Evolutionary conservation across 2,113 vertebrate species (phyloP), one percentile per base, ranked within the genome.

Genomic region (Syngnathus floridae): DNA sequence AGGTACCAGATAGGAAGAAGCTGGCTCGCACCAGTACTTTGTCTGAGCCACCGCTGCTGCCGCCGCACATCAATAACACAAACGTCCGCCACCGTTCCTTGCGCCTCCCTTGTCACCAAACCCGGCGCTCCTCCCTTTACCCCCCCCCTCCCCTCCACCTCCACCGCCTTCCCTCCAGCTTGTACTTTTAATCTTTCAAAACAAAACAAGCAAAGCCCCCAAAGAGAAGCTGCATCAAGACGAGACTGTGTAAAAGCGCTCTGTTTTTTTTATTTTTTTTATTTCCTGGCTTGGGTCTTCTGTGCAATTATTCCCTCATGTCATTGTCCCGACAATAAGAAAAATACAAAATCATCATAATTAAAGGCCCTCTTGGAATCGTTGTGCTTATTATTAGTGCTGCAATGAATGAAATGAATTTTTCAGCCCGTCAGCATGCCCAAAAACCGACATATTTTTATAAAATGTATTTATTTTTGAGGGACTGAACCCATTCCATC

Each of bases 151-250:
- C 37, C 49, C 36, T 41, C 13, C 62, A 46, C 63, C 56, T 55
- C 64, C 76, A 67, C 74, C 74, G 73, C 71, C 41, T 64, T 77
- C 81, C 78, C 75, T 83, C 76, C 71, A 69, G 78, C 81, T 72
- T 73, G 61, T 73, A 73, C 76, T 88, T 88, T 88, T 89, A 89
- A 89, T 91, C 85, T 89, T 84, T 83, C 73, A 84, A 88, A 90
- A 89, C 84, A 87, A 86, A 88, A 80, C 77, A 56, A 62, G 77
- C 71, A 68, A 71, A 72, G 76, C 71, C 73, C 73, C 78, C 81
- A 56, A 77, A 79, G 78, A 85, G 70, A 83, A 83, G 82, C 75
- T 60, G 80, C 82, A 85, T 82, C 84, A 82, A 86, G 84, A 67
- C 41, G 75, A 82, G 75, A 74, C 80, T 72, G 65, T 77, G 82